Evolutionary conservation across 2,888 invertebrate genomes (phyloP).

Genomic region (Euspilapteryx auroguttella): DNA sequence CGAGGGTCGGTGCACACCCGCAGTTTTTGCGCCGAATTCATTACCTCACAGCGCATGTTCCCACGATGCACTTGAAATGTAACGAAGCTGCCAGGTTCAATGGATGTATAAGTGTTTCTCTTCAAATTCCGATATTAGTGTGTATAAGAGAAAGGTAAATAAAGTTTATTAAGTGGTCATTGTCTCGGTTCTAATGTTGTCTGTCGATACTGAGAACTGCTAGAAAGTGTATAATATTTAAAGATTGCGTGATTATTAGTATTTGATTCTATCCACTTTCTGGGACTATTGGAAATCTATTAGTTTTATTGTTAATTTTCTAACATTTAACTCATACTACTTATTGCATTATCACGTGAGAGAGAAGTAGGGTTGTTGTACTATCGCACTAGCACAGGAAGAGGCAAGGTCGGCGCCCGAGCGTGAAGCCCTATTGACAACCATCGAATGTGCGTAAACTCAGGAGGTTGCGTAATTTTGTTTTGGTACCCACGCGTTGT

Average conservation of each 20-base stretch:
- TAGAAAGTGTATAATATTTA: too few relatives aligned
- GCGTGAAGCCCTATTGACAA: slow-evolving; percentile 47
- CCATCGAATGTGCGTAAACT: slow-evolving; percentile 9
- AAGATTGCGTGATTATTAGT: too few relatives aligned
- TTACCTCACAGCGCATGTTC: slow-evolving; percentile 35
- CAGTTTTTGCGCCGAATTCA: slow-evolving; percentile 48
- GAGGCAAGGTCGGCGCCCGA: slow-evolving; percentile 52
- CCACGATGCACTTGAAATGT: slow-evolving; percentile 27
- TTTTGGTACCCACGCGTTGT: not conserved
- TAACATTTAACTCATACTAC: too few relatives aligned
- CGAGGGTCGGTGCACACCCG: slow-evolving; percentile 28
- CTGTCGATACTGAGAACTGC: too few relatives aligned
- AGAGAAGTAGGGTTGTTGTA: too few relatives aligned
- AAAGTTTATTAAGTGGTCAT: slow-evolving; percentile 1
- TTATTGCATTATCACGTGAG: too few relatives aligned
- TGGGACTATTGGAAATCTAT: too few relatives aligned
- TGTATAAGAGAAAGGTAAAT: slow-evolving; percentile 1
- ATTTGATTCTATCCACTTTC: too few relatives aligned
- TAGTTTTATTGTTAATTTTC: too few relatives aligned
- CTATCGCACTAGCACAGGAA: slow-evolving; percentile 27
- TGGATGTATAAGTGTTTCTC: slow-evolving; percentile 19
- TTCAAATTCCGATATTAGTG: slow-evolving; percentile 8
- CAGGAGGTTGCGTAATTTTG: not conserved
- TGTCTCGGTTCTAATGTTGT: too few relatives aligned
- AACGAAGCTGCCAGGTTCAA: slow-evolving; percentile 25